Base-by-base conservation (phyloP, 2,888 invertebrate genomes). In the Mesorhabditis sp. region DNA sequence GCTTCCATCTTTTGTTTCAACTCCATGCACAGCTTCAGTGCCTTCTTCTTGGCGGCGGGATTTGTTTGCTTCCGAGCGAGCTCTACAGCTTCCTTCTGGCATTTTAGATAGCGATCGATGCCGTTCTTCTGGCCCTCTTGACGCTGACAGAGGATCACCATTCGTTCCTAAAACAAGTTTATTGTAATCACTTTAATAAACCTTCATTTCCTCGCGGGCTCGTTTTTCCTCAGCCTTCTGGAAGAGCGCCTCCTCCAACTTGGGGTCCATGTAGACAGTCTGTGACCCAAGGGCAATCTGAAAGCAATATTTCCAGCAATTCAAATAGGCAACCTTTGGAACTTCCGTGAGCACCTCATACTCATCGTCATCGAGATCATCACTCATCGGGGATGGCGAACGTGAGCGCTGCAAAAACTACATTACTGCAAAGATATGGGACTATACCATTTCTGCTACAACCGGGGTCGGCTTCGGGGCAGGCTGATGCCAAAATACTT, bases 81-180 rank as follows among this genome's bases (percentile, higher is more conserved):
- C 4, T 69, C 65, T 4, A 77, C 45, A 5, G 73, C 62, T 4
- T 91, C 87, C 86, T 92, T 92, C 88, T 95, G 93, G 82, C 94
- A 92, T 45, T 91, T 90, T 13, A 95, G 88, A 28, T 28, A 28
- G 28, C 28, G 28, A 28, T 28, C 28, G 28, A 28, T 28, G 28
- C 28, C 28, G 28, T 28, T 28, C 28, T 28, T 92, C 76, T 93
- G 93, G 0, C 93, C 89, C 83, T 92, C 92, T 69, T 92, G 90
- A 82, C 94, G 88, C 82, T 93, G 92, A 5, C 79, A 69, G 63
- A 75, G 41, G 3, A 63, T 28, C 7, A 66, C 44, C 15, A 15
- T 62, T n/a, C 13, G 45, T 13, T 28, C 62, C n/a, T 70, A 28
- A 28, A 28, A 28, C 28, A 28, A 28, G 28, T 28, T 28, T 28